Evolutionary conservation across 2,888 invertebrate species (phyloP).

Genomic region (Andrena flavipes): DNA sequence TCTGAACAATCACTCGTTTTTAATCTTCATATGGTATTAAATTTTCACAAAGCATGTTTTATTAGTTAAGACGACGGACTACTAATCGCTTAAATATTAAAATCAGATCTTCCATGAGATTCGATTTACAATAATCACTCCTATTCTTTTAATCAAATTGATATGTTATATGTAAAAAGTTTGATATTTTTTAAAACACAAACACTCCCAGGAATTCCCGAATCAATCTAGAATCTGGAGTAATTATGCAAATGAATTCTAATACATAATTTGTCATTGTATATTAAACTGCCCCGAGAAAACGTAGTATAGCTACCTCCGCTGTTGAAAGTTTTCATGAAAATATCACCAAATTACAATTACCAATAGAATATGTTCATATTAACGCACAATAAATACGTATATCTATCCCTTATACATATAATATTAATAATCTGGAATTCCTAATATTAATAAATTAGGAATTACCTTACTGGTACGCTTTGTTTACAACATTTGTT

Average conservation of each 20-base stretch:
- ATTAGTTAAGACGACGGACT: constrained; percentile 5
- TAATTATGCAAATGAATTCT: constrained; percentile 29
- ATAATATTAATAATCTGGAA: neutral
- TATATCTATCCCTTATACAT: neutral
- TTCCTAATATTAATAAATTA: too few species aligned
- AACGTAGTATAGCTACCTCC: neutral
- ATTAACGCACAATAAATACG: constrained; percentile 9
- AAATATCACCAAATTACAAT: neutral
- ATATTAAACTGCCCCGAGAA: constrained; percentile 33
- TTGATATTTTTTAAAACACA: constrained; percentile 7
- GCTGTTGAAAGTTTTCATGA: constrained; percentile 3
- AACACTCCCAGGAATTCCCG: neutral
- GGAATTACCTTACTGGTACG: neutral
- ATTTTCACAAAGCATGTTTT: constrained; percentile 19
- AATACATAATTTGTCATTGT: constrained; percentile 7
- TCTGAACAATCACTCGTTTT: constrained; percentile 6
- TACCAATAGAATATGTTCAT: constrained; percentile 5
- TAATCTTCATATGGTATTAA: constrained; percentile 3
- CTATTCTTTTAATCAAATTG: neutral
- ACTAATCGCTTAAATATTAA: constrained; percentile 25
- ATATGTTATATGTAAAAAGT: neutral
- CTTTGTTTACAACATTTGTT: neutral
- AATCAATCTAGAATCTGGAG: neutral
- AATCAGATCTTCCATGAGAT: constrained; percentile 17
- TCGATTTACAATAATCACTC: constrained; percentile 8